These are phyloP conservation scores for Sepioteuthis lessoniana DNA, from an alignment of 2,888 invertebrate species.

Conservation along the genomic window DNA sequence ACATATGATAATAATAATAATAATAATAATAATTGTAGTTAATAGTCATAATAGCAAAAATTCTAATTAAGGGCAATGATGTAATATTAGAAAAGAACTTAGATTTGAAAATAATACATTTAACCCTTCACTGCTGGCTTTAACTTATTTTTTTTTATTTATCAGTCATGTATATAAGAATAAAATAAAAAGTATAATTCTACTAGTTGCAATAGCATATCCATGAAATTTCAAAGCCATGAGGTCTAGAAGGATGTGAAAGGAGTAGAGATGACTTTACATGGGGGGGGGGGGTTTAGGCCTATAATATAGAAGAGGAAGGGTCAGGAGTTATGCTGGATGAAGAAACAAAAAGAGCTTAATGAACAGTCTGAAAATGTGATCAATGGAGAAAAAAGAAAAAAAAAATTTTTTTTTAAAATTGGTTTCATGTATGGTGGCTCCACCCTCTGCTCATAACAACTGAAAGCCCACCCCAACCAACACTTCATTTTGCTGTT, in stretches of 20 bases:
- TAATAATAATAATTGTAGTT: no score
- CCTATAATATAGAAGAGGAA: background rate
- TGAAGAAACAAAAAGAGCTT: background rate
- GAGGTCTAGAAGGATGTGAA: background rate
- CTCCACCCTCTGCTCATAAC: background rate
- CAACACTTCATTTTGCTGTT: background rate
- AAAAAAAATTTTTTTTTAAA: background rate
- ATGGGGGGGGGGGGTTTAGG: background rate
- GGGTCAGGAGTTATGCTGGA: background rate
- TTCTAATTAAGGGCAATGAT: background rate
- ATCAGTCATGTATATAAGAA: background rate
- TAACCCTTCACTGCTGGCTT: background rate
- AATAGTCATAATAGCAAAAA: no score
- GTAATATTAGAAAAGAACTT: background rate
- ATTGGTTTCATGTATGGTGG: background rate
- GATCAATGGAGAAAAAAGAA: no score
- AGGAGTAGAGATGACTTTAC: background rate
- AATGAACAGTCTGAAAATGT: background rate
- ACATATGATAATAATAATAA: background rate
- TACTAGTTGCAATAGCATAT: background rate
- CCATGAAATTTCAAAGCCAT: background rate
- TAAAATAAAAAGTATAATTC: background rate
- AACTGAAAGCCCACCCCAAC: background rate
- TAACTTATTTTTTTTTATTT: background rate
- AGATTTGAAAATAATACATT: background rate